phyloP scores from a whole-genome alignment of 2,797 vertebrate genomes.

The Pseudochirops corinnae region DNA sequence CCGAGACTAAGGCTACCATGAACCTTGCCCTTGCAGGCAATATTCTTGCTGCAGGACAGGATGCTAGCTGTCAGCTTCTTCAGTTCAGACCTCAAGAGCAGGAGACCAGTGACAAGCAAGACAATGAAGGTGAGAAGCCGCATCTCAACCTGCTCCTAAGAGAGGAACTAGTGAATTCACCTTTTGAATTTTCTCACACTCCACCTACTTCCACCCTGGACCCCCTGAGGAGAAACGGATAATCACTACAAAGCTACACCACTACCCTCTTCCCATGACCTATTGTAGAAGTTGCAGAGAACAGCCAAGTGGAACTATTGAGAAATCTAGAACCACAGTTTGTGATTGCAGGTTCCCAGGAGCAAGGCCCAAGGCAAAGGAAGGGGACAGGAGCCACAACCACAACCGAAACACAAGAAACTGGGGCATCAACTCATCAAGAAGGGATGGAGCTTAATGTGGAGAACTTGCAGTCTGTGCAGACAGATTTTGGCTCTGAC shows the following conservation, averaged over 20 bases:
- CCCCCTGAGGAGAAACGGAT: not conserved
- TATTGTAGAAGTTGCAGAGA: not conserved
- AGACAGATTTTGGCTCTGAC: conserved; percentile 92
- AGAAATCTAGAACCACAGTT: conserved; percentile 41
- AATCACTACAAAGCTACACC: not conserved
- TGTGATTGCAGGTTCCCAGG: conserved; percentile 76
- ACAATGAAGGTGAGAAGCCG: conserved; percentile 84
- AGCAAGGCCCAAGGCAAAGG: conserved; percentile 79
- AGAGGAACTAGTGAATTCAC: not conserved
- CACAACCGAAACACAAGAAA: conserved; percentile 63
- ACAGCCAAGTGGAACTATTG: not conserved
- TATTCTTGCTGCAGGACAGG: conserved; percentile 94
- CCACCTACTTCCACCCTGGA: not conserved
- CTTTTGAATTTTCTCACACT: not conserved
- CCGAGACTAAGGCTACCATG: conserved; percentile 93
- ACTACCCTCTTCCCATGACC: not conserved
- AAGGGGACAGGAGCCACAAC: conserved; percentile 54
- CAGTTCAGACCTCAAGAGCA: conserved; percentile 83
- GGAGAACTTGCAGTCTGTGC: conserved; percentile 87
- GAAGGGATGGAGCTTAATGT: conserved; percentile 86
- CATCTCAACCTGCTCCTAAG: accelerated
- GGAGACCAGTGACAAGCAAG: conserved; percentile 19
- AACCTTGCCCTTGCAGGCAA: conserved; percentile 91
- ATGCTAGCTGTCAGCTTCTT: conserved; percentile 92
- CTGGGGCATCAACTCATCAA: conserved; percentile 73